Evolutionary conservation across 2,113 vertebrate genomes (phyloP), one percentile per base, ranked within the genome.

Genomic region (Syngnathus scovelli): DNA sequence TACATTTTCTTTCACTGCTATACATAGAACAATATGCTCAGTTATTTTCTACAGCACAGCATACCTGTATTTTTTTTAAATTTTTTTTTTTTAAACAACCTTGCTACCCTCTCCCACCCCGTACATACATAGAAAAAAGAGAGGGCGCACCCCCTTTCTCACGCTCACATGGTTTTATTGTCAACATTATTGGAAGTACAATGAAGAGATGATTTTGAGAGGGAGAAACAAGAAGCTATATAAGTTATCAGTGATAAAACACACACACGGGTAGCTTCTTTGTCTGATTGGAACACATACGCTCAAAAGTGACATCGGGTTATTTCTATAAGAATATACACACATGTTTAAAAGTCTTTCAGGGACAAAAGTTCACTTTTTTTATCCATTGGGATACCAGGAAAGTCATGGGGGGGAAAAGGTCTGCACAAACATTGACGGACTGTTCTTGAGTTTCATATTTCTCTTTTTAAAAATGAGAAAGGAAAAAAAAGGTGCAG

Each of bases 211-310:
- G 89, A 84, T 87, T 86, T 67, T 68, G 64, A 39, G 39, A 43
- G 61, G 11, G 61, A 39, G 41, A 61, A 61, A 44, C 21, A 54
- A 86, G 84, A 88, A 87, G 89, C 83, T 88, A 86, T 85, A 87
- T 88, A 88, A 86, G 87, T 90, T 89, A 89, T 89, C 84, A 87
- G 85, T 88, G 89, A 90, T 85, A 85, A 88, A 84, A 88, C 83
- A 88, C 87, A 78, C 85, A 90, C 85, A 84, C 85, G 92, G 80
- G 90, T 93, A 74, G 87, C 87, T 91, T 58, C 90, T 87, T 86
- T 88, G 84, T 70, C 74, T 84, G 81, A 82, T 82, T 85, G 78
- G 82, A 86, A 87, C 86, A 85, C 78, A 82, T 69, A 83, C 69
- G 77, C 74, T 75, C 77, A 41, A 61, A 82, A 83, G 79, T 81